phyloP scores from a whole-genome alignment of 2,888 invertebrate species.

The Argynnis bischoffii region DNA sequence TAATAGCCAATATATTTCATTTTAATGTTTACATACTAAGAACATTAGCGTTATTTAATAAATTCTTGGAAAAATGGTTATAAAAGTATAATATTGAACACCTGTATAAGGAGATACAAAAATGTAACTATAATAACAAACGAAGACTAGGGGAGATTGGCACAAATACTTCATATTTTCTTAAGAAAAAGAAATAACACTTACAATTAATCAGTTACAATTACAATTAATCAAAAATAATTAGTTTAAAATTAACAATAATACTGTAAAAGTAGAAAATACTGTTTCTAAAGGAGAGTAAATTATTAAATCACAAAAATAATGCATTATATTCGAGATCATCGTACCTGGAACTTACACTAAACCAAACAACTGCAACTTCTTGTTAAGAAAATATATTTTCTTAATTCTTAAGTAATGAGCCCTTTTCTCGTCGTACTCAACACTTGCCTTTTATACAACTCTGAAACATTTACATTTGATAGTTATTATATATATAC shows the following conservation, averaged over 20 bases:
- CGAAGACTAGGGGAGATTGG: constrained; percentile 12
- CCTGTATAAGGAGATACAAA: constrained; percentile 1
- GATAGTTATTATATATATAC: neutral
- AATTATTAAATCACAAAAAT: neutral
- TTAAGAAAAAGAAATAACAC: constrained; percentile 11
- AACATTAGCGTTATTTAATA: too few relatives aligned
- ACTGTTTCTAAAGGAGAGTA: constrained; percentile 7
- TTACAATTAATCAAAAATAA: too few relatives aligned
- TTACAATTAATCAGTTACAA: too few relatives aligned
- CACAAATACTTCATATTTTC: constrained; percentile 1
- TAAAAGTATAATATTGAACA: too few relatives aligned
- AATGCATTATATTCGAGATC: constrained; percentile 1
- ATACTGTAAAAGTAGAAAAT: constrained; percentile 9
- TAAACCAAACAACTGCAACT: neutral
- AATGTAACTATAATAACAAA: neutral
- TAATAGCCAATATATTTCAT: too few relatives aligned
- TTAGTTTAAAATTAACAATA: neutral
- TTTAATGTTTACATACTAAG: too few relatives aligned
- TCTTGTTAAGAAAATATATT: constrained; percentile 20
- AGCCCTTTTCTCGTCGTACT: constrained; percentile 6
- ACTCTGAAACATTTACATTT: constrained; percentile 25
- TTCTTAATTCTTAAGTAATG: constrained; percentile 11
- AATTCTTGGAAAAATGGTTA: too few relatives aligned
- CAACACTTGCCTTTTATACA: constrained; percentile 20
- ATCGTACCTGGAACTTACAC: constrained; percentile 11